Evolutionary conservation across 2,888 invertebrate genomes (phyloP).

Genomic region (Drosophila barbarae): DNA sequence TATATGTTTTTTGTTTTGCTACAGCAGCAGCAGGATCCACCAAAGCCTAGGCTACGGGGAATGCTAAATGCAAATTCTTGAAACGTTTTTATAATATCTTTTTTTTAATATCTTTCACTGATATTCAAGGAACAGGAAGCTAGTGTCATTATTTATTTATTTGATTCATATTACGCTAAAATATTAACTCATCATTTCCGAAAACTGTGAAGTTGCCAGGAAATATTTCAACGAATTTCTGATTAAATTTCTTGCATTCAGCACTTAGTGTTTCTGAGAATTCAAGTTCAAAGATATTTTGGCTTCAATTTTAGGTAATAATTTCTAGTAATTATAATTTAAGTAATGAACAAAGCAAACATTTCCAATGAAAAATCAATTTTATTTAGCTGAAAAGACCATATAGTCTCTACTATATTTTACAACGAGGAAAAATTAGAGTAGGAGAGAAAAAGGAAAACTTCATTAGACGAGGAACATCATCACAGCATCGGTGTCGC

Average conservation of each 20-base stretch:
- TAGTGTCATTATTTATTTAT: neutral
- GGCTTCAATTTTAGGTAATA: neutral
- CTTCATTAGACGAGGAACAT: conserved; percentile 3
- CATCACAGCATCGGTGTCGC: conserved; percentile 6
- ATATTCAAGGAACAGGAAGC: too few relatives aligned
- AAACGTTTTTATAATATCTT: neutral
- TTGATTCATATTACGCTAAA: neutral
- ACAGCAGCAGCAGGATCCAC: neutral
- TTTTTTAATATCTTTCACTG: neutral
- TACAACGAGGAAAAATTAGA: neutral
- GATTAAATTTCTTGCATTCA: too few relatives aligned
- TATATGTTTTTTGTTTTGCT: neutral
- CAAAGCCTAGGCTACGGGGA: neutral
- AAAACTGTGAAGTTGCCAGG: neutral
- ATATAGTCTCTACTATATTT: neutral
- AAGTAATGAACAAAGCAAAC: neutral
- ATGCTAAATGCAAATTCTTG: conserved; percentile 2
- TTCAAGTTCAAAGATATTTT: neutral
- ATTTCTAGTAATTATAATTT: neutral
- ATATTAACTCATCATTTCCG: neutral
- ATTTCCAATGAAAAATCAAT: neutral
- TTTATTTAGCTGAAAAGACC: neutral
- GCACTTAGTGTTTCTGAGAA: neutral
- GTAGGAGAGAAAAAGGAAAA: neutral
- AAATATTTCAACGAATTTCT: neutral